Percentiles rank a stretch among this genome's conserved stretches.
phyloP scores from a whole-genome alignment of 2,797 vertebrate species.

The Paramormyrops hopkinsi region DNA sequence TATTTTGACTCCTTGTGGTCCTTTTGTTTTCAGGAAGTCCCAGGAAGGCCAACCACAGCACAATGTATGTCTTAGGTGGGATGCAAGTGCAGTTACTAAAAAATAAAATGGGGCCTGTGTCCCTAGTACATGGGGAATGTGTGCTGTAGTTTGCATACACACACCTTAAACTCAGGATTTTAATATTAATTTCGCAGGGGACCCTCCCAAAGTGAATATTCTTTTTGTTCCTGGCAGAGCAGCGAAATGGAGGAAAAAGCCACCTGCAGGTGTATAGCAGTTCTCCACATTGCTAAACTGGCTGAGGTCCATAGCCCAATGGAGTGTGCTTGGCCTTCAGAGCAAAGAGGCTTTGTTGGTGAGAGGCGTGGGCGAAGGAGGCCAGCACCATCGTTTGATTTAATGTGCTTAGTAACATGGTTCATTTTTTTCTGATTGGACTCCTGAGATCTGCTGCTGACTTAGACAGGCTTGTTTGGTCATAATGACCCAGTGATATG shows the following conservation, averaged over 20 bases:
- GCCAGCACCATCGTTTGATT: neutral
- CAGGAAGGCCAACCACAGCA: too few species aligned
- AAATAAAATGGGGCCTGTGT: too few species aligned
- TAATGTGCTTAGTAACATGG: neutral
- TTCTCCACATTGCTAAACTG: neutral
- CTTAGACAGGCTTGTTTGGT: neutral
- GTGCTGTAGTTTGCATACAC: neutral
- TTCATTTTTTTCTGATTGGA: neutral
- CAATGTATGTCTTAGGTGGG: too few species aligned
- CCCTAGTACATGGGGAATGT: neutral
- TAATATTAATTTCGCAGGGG: neutral
- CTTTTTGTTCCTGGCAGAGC: neutral
- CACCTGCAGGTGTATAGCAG: neutral
- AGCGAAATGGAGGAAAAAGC: neutral
- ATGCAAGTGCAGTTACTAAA: too few species aligned
- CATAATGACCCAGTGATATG: neutral
- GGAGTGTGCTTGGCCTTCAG: neutral
- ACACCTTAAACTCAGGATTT: neutral
- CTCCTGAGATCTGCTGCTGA: neutral
- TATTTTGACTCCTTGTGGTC: too few species aligned
- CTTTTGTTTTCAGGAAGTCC: too few species aligned
- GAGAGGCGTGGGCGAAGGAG: neutral
- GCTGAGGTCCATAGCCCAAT: neutral
- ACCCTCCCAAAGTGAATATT: neutral
- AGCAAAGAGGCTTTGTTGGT: neutral